Base-by-base conservation (phyloP, 1,140 invertebrate species). In the Brachionus calyciflorus region DNA sequence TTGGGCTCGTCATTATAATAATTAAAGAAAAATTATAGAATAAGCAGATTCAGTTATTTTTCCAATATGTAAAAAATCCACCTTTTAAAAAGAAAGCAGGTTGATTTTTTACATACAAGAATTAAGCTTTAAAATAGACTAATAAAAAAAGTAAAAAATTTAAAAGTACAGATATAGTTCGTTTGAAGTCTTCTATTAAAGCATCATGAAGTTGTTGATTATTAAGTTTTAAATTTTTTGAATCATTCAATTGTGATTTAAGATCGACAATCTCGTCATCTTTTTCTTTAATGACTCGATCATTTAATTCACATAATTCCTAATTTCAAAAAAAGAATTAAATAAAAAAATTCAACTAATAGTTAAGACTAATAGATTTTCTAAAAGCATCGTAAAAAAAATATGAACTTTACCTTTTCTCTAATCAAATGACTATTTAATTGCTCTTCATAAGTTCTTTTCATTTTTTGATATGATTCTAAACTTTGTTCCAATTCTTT, bases 391-490 rank as follows among this genome's bases (percentile, higher is more conserved):
- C n/a, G n/a, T n/a, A n/a, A 19, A 51, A 70, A 44, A n/a, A 10
- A 10, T 1, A 70, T 6, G 17, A 33, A 70, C 19, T 4, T 26
- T 73, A 73, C 69, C 37, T 73, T 73, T 73, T 73, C 69, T 30
- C 40, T 49, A 12, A 55, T 55, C 14, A 73, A 73, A 17, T 73
- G 24, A 37, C n/a, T 28, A 14, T 51, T 73, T 26, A 73, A 21
- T 41, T 73, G 69, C 6, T 73, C 69, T 19, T 73, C 69, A n/a
- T 73, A 55, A 6, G 46, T 30, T 14, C 69, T 44, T 40, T 73
- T 73, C 46, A 55, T 55, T 51, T 41, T 73, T 55, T 73, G 69
- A 51, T 51, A 73, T 19, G 69, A 49, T 9, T 73, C 69, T 12
- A n/a, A 9, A 28, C 17, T 37, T 21, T 49, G 37, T 73, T 73